These are phyloP conservation scores for Spilosoma lubricipeda DNA, from an alignment of 2,888 invertebrate species.

Conservation along the genomic window DNA sequence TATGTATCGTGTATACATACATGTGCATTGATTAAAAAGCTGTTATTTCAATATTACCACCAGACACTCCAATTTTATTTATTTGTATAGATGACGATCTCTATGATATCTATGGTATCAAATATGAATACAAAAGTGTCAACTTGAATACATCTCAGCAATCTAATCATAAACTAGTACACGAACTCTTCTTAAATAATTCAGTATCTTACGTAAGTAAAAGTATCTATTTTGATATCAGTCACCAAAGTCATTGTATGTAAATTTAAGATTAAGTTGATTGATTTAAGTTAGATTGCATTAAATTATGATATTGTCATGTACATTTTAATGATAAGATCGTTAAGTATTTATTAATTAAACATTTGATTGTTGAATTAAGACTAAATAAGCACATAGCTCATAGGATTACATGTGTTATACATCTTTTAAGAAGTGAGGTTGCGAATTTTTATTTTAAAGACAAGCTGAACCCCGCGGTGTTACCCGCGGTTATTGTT, in stretches of 20 bases:
- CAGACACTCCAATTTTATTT: no score
- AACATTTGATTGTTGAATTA: background rate
- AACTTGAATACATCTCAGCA: background rate
- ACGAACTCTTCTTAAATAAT: background rate
- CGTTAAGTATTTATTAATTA: background rate
- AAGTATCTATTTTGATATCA: constrained; percentile 5
- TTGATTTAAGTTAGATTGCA: constrained; percentile 13
- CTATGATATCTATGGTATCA: background rate
- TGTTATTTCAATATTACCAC: no score
- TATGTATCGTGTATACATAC: no score
- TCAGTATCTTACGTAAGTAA: constrained; percentile 2
- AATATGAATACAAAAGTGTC: background rate
- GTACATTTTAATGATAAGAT: constrained; percentile 14
- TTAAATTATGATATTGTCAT: constrained; percentile 9
- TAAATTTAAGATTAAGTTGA: constrained; percentile 8
- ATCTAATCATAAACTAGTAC: background rate
- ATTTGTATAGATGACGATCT: background rate
- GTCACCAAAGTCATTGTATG: constrained; percentile 11
- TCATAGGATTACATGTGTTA: background rate
- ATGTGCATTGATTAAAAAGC: no score
- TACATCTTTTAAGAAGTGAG: background rate
- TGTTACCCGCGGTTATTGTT: no score
- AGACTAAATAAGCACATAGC: background rate
- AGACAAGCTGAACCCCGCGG: no score
- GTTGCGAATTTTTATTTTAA: background rate